These are phyloP conservation scores for Nephrotoma appendiculata DNA, from an alignment of 2,888 invertebrate species.

Conservation along the genomic window DNA sequence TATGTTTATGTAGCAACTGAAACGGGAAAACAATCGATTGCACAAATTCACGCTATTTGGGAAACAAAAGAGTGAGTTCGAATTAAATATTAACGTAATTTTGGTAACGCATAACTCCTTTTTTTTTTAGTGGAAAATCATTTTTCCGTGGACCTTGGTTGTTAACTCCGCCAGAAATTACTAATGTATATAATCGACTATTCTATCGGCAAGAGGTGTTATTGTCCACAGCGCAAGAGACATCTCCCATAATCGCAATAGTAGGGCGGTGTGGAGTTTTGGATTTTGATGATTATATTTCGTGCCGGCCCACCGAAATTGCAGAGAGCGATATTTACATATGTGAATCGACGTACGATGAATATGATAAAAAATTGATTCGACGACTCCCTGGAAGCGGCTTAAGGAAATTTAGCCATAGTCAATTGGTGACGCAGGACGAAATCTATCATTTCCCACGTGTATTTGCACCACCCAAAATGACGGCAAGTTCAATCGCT, in stretches of 20 bases:
- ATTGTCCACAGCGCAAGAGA: conserved; percentile 79
- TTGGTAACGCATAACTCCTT: conserved; percentile 9
- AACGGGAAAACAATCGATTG: conserved; percentile 78
- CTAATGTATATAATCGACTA: conserved; percentile 58
- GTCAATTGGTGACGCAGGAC: conserved; percentile 77
- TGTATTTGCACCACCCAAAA: conserved; percentile 42
- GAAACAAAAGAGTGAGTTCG: conserved; percentile 67
- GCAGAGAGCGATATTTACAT: conserved; percentile 84
- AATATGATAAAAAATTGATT: conserved; percentile 60
- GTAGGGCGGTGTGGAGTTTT: conserved; percentile 85
- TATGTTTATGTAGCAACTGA: conserved; percentile 90
- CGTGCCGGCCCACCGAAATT: conserved; percentile 87
- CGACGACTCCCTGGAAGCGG: conserved; percentile 52
- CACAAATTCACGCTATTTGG: conserved; percentile 91
- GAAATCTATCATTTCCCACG: conserved; percentile 74
- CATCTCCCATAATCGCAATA: conserved; percentile 79
- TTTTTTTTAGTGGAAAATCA: conserved; percentile 59
- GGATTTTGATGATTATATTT: conserved; percentile 78
- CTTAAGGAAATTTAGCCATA: conserved; percentile 67
- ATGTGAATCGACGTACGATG: conserved; percentile 85
- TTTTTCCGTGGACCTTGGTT: conserved; percentile 93
- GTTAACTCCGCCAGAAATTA: conserved; percentile 75
- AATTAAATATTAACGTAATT: not conserved
- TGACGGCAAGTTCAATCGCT: conserved; percentile 7
- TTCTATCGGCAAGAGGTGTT: conserved; percentile 93